phyloP scores from a whole-genome alignment of 2,888 invertebrate genomes.

The Ferrisia virgata region DNA sequence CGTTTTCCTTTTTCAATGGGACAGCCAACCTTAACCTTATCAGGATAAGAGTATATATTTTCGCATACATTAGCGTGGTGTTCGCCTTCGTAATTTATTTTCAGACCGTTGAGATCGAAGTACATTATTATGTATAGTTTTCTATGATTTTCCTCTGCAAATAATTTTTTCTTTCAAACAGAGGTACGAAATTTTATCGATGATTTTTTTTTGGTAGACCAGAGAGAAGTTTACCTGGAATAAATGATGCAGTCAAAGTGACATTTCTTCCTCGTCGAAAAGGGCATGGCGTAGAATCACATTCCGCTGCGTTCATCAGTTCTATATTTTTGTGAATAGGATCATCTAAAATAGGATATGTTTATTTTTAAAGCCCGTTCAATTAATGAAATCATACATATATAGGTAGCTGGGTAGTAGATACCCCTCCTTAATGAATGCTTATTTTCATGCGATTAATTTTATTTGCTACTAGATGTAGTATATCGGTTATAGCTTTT shows the following conservation, averaged over 20 bases:
- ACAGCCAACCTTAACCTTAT: background rate
- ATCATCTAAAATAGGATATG: background rate
- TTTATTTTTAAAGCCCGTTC: too few relatives aligned
- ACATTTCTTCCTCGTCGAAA: background rate
- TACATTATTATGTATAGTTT: background rate
- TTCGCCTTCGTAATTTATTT: background rate
- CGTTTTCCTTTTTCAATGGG: slow-evolving; percentile 9
- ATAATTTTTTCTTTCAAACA: background rate
- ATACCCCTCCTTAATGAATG: too few relatives aligned
- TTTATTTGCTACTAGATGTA: background rate
- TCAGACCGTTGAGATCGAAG: background rate
- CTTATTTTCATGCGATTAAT: too few relatives aligned
- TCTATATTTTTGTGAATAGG: background rate
- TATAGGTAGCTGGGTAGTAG: too few relatives aligned
- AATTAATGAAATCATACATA: too few relatives aligned
- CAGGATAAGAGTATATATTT: background rate
- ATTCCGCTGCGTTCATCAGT: background rate
- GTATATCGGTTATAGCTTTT: too few relatives aligned
- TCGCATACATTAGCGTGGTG: background rate
- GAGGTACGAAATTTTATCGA: background rate
- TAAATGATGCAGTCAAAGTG: background rate
- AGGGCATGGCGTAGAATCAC: background rate
- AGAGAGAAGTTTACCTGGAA: background rate
- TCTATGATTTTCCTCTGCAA: background rate
- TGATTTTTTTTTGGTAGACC: background rate